Conservation (phyloP, 2,113 vertebrate genomes). For the Petrocephalus microphthalmus region DNA sequence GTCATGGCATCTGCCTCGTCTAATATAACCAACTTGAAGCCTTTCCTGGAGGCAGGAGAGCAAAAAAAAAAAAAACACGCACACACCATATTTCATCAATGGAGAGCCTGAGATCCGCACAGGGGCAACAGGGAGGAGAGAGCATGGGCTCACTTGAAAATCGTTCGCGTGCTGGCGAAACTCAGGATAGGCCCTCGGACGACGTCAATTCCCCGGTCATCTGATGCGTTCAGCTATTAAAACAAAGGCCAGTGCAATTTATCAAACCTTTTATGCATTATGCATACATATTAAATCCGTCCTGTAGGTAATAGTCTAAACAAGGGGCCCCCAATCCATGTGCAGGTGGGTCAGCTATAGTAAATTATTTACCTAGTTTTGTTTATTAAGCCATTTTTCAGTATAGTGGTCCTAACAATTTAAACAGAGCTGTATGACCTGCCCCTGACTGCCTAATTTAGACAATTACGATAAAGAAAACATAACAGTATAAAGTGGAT, state of each 20-base stretch:
- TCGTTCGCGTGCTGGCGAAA: constrained; percentile 93
- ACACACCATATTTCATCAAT: neutral
- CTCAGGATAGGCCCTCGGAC: constrained; percentile 88
- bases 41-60: constrained; percentile 65
- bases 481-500: neutral
- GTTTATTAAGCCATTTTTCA: neutral
- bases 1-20: constrained; percentile 98
- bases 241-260: neutral
- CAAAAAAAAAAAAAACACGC: neutral
- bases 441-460: neutral
- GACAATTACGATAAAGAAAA: neutral
- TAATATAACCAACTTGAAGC: constrained; percentile 95
- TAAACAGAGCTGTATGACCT: neutral
- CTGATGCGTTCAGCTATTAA: constrained; percentile 85
- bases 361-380: neutral
- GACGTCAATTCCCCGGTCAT: constrained; percentile 88
- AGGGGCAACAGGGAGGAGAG: neutral
- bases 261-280: neutral
- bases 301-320: too few relatives aligned
- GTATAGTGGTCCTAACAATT: neutral
- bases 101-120: neutral
- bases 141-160: constrained; percentile 79
- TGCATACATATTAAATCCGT: neutral
- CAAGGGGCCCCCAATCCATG: neutral
- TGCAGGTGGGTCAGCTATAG: neutral